Percentiles rank a stretch among this genome's conserved stretches.
phyloP scores from a whole-genome alignment of 2,888 invertebrate genomes.

The Parthenolecanium corni region DNA sequence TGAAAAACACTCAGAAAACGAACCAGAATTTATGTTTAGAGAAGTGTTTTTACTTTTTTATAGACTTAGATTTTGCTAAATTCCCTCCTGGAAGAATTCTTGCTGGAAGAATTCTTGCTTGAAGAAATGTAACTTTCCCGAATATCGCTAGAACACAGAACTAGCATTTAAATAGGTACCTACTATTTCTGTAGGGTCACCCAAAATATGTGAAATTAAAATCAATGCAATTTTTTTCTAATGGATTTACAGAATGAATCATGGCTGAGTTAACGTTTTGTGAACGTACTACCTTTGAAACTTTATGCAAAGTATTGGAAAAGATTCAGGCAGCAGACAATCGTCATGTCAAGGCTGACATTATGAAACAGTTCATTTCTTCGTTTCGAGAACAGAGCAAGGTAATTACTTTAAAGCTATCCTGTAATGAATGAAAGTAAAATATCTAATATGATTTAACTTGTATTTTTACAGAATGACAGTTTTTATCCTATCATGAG shows the following conservation, averaged over 20 bases:
- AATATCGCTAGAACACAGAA: no score
- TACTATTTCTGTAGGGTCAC: no score
- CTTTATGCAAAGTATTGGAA: constrained; percentile 52
- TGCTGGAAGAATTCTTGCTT: no score
- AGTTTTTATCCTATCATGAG: constrained; percentile 62
- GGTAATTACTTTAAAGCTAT: constrained; percentile 34
- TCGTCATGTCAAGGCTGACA: constrained; percentile 41
- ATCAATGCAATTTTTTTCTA: no score
- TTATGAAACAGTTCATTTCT: constrained; percentile 43
- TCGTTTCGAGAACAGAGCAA: constrained; percentile 40
- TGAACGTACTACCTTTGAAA: constrained; percentile 39
- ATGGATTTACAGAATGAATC: neutral
- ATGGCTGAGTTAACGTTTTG: constrained; percentile 18
- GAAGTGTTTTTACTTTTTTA: no score
- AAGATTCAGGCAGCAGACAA: constrained; percentile 44
- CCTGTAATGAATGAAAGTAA: neutral
- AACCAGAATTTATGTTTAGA: no score
- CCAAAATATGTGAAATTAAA: no score
- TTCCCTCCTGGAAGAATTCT: no score
- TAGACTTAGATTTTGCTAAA: no score
- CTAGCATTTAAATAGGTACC: no score
- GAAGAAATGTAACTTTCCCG: no score
- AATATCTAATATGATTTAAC: constrained; percentile 42
- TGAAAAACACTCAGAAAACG: no score
- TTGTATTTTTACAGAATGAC: constrained; percentile 40